These are phyloP conservation scores for Apamea epomidion DNA, from an alignment of 2,888 invertebrate species.

Conservation along the genomic window DNA sequence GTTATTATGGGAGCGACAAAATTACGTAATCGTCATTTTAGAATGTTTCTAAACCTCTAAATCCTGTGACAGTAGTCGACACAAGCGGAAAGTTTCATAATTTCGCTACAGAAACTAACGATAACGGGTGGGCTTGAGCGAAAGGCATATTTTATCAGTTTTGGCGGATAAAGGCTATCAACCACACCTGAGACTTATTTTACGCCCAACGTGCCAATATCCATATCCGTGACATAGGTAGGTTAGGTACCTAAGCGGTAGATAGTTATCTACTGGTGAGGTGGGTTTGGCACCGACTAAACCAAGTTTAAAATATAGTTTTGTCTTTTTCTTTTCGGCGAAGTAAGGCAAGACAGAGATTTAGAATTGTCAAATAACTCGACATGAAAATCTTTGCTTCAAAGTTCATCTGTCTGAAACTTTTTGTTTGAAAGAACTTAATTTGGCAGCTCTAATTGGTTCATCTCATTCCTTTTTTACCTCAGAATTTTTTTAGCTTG, in stretches of 20 bases:
- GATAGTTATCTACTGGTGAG: slow-evolving; percentile 32
- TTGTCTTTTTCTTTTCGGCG: background rate
- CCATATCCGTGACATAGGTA: slow-evolving; percentile 74
- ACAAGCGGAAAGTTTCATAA: slow-evolving; percentile 72
- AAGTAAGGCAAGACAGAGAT: background rate
- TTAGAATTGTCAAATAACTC: background rate
- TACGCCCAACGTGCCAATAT: slow-evolving; percentile 87
- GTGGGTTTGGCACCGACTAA: slow-evolving; percentile 6
- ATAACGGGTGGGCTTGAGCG: slow-evolving; percentile 76
- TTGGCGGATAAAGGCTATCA: slow-evolving; percentile 88
- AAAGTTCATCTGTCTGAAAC: background rate
- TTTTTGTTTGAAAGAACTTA: background rate
- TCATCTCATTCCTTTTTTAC: background rate
- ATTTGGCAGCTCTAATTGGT: background rate
- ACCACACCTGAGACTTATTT: slow-evolving; percentile 89
- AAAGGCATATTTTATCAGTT: slow-evolving; percentile 87
- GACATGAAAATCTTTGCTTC: background rate
- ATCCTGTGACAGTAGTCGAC: slow-evolving; percentile 36
- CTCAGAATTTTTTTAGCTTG: background rate
- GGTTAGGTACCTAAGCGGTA: slow-evolving; percentile 47
- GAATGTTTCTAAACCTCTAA: slow-evolving; percentile 36
- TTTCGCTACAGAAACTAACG: slow-evolving; percentile 78
- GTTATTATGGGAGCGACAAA: background rate
- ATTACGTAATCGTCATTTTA: slow-evolving; percentile 19
- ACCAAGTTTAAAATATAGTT: slow-evolving; percentile 8